Evolutionary conservation across 2,888 invertebrate species (phyloP), one percentile per base, ranked within the genome.

Genomic region (Fragum fragum): DNA sequence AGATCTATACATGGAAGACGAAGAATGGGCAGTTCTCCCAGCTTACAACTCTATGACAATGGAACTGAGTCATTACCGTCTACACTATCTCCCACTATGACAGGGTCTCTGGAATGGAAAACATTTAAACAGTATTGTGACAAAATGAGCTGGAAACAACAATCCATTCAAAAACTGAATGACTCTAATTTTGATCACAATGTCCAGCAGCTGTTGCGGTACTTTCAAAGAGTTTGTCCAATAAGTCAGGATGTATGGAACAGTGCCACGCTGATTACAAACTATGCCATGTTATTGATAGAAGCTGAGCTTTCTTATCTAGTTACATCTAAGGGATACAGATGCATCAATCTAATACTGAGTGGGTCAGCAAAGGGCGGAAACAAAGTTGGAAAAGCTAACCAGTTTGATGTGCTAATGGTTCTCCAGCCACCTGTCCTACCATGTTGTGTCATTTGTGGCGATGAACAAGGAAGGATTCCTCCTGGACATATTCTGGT

Each of bases 391-490:
- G 77, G 84, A 2, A 72, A 76, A 68, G 83, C 89, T 18, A 88
- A 88, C 73, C 88, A 88, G 36, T 89, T 88, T 87, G 90, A 92
- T 83, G 76, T 90, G n/a, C 71, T 86, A 26, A 83, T 91, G 83
- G 71, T 89, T 23, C 42, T 92, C 18, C 88, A 90, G 57, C 74
- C 79, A 21, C 79, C 81, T 36, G 59, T 79, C 16, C 21, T 71
- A 14, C 81, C 79, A 18, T 71, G 80, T 57, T 70, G 70, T 52
- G 83, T 87, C 0, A 55, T 88, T 7, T 81, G 87, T 59, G 77
- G 83, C 66, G 75, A 71, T 28, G 71, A 74, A 21, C 69, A 68
- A 52, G 79, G 84, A 23, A 82, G 77, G 7, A 83, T 91, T 21
- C 88, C 90, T 26, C 85, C 89, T 18, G 92, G 91, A 21, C 88